Evolutionary conservation across 2,113 vertebrate species (phyloP).

Genomic region (Bos taurus): ARS-UCD2.0 NC_037350.1:51374001-51374500

Average conservation of each 20-base stretch:
- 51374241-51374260: slow-evolving; percentile 17
- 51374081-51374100: slow-evolving; percentile 66
- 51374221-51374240: slow-evolving; percentile 63
- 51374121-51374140: slow-evolving; percentile 59
- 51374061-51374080: neutral
- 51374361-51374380: neutral
- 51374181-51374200: slow-evolving; percentile 60
- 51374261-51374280: neutral
- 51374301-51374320: neutral
- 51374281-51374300: neutral
- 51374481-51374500: neutral
- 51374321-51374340: neutral
- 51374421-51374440: neutral
- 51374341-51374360: neutral
- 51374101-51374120: slow-evolving; percentile 54
- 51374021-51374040: neutral
- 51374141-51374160: slow-evolving; percentile 34
- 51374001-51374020: neutral
- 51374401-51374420: neutral
- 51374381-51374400: neutral
- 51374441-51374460: neutral
- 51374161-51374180: slow-evolving; percentile 59
- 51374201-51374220: slow-evolving; percentile 52
- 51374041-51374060: neutral
- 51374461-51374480: neutral